These are phyloP conservation scores for Microplitis demolitor DNA, from an alignment of 1,140 invertebrate genomes.

Conservation along the genomic window DNA sequence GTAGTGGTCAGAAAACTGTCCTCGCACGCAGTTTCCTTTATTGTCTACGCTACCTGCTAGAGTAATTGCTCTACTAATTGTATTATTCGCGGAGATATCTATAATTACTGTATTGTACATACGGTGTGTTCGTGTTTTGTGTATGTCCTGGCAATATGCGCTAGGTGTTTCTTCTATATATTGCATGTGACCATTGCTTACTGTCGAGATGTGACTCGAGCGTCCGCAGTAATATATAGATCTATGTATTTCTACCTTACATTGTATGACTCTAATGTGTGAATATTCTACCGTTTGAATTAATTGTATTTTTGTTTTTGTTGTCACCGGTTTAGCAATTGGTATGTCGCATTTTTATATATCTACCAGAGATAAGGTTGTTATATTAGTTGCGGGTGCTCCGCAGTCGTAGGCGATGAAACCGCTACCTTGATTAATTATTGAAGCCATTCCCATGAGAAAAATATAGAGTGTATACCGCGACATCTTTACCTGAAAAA, in stretches of 20 bases:
- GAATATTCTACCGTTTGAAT: slow-evolving; percentile 14
- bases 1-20: slow-evolving; percentile 10
- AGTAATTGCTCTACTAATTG: background rate
- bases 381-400: background rate
- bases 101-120: background rate
- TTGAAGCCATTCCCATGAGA: too few species aligned
- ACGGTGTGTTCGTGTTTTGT: background rate
- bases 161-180: slow-evolving; percentile 11
- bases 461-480: too few species aligned
- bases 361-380: slow-evolving; percentile 1
- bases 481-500: slow-evolving; percentile 4
- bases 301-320: slow-evolving; percentile 1
- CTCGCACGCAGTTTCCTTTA: slow-evolving; percentile 3
- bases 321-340: background rate
- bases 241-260: slow-evolving; percentile 15
- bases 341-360: slow-evolving; percentile 17
- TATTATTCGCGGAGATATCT: background rate
- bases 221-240: slow-evolving; percentile 20
- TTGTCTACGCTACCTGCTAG: background rate
- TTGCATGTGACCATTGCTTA: background rate
- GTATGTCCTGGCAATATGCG: background rate
- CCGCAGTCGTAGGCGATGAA: slow-evolving; percentile 15
- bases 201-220: slow-evolving; percentile 1
- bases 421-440: too few species aligned
- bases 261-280: slow-evolving; percentile 7